phyloP scores from a whole-genome alignment of 2,888 invertebrate genomes.

The Acholoe squamosa region DNA sequence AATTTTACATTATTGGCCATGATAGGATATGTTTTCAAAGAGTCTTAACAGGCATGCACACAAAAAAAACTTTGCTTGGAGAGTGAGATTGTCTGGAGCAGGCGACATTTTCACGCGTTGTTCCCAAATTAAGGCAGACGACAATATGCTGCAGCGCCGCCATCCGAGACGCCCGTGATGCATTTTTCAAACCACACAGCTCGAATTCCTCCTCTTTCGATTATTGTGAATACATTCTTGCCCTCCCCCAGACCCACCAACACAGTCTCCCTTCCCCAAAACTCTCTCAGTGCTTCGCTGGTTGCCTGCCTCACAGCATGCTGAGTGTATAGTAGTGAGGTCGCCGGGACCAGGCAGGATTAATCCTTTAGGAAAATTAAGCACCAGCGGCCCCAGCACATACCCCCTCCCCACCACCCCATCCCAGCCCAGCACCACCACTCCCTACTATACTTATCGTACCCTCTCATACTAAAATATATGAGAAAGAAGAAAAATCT shows the following conservation, averaged over 20 bases:
- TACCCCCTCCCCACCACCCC: neutral
- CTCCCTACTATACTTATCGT: too few species aligned
- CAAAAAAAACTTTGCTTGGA: too few species aligned
- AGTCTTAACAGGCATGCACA: too few species aligned
- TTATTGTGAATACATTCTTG: neutral
- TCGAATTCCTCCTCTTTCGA: constrained; percentile 4
- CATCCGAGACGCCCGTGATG: neutral
- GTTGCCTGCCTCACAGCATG: neutral
- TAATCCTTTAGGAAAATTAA: constrained; percentile 3
- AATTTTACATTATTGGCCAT: too few species aligned
- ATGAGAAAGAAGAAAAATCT: too few species aligned
- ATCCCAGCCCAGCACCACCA: too few species aligned
- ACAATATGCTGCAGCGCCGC: constrained; percentile 27
- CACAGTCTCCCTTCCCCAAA: neutral
- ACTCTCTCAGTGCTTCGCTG: neutral
- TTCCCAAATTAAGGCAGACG: neutral
- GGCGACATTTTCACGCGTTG: too few species aligned
- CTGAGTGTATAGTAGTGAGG: neutral
- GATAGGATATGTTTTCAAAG: too few species aligned
- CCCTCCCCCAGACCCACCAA: neutral
- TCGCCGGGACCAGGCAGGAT: neutral
- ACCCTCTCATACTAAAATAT: too few species aligned
- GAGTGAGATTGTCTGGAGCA: too few species aligned
- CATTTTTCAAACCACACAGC: neutral
- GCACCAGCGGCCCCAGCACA: neutral